Percentiles rank a stretch among this genome's conserved stretches.
Evolutionary conservation across 2,797 vertebrate genomes (phyloP).

Genomic region (Muscicapa striata): DNA sequence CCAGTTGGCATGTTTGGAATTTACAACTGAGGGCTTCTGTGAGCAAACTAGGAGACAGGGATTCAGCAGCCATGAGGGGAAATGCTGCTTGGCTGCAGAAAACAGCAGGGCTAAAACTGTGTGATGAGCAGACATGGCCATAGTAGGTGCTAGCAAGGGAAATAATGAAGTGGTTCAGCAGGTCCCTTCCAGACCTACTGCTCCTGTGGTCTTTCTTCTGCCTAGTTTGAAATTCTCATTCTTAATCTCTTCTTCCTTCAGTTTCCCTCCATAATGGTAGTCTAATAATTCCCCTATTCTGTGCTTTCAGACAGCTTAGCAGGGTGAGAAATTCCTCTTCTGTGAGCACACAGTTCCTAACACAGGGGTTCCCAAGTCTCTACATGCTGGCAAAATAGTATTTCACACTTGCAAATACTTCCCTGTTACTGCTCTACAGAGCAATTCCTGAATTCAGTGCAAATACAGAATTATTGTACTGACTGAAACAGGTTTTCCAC

Average conservation of each 20-base stretch:
- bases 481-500: neutral
- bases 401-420: neutral
- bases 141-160: neutral
- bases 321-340: neutral
- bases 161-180: neutral
- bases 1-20: neutral
- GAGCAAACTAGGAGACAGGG: neutral
- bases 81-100: neutral
- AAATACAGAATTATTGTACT: neutral
- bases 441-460: neutral
- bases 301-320: neutral
- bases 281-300: neutral
- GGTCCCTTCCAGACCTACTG: neutral
- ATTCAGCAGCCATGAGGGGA: neutral
- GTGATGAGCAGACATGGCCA: fast-evolving
- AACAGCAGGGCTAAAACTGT: neutral
- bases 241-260: neutral
- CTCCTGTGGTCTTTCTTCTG: neutral
- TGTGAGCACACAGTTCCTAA: neutral
- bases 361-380: neutral
- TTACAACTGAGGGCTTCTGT: neutral
- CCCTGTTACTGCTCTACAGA: neutral
- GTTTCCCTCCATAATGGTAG: neutral
- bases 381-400: neutral
- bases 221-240: neutral